phyloP scores from a whole-genome alignment of 2,797 vertebrate genomes.

The Echeneis naucrates region DNA sequence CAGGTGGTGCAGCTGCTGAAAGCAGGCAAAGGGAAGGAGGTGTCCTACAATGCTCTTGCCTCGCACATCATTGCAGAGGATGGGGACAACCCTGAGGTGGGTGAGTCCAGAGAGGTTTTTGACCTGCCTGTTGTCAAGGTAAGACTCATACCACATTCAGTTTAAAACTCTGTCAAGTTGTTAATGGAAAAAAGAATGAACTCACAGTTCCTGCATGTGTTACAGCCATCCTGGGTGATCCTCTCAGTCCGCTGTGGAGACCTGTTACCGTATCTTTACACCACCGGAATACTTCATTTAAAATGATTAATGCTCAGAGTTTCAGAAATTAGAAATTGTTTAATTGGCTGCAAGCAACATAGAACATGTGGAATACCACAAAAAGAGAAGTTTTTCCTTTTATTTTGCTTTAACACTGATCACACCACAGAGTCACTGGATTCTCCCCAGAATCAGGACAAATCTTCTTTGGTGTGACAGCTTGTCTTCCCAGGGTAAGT shows the following conservation, averaged over 20 bases:
- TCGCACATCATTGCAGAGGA: conserved; percentile 98
- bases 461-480: conserved; percentile 95
- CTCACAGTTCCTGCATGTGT: conserved; percentile 44
- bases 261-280: conserved; percentile 91
- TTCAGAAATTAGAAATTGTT: neutral
- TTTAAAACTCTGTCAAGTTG: neutral
- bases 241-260: conserved; percentile 96
- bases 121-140: conserved; percentile 98
- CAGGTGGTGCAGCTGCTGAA: conserved; percentile 95
- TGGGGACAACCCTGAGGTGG: conserved; percentile 96
- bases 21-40: conserved; percentile 96
- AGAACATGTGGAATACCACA: neutral
- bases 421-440: conserved; percentile 90
- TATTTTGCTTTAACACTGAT: conserved; percentile 74
- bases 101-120: conserved; percentile 97
- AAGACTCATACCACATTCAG: conserved; percentile 4
- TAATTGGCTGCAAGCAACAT: neutral
- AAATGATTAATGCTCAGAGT: neutral
- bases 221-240: conserved; percentile 97
- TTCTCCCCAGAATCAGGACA: conserved; percentile 97
- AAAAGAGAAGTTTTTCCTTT: neutral
- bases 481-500: conserved; percentile 94
- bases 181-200: neutral
- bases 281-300: neutral
- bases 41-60: conserved; percentile 96